These are phyloP conservation scores for Lordiphosa collinella DNA, from an alignment of 1,140 invertebrate genomes.

Conservation along the genomic window DNA sequence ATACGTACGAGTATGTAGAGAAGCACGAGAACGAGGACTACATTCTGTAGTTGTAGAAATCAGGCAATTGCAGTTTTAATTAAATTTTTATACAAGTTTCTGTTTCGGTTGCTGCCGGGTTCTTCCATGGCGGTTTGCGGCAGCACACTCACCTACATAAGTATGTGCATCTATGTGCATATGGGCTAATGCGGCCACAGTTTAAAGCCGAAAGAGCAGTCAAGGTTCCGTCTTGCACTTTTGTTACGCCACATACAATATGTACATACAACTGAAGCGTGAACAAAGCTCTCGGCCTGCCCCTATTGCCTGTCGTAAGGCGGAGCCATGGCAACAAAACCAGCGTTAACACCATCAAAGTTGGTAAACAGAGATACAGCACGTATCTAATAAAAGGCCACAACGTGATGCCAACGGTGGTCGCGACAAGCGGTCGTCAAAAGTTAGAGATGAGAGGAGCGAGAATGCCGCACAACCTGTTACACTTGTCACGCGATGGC, in stretches of 20 bases:
- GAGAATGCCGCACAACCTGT: too few relatives aligned
- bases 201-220: constrained; percentile 21
- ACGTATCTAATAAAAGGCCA: constrained; percentile 77
- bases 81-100: constrained; percentile 52
- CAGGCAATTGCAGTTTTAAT: constrained; percentile 58
- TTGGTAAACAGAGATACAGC: constrained; percentile 76
- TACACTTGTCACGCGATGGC: too few relatives aligned
- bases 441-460: constrained; percentile 23
- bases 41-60: constrained; percentile 21
- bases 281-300: constrained; percentile 17
- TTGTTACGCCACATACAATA: constrained; percentile 24
- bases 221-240: constrained; percentile 24
- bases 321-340: constrained; percentile 35
- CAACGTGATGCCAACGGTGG: constrained; percentile 64
- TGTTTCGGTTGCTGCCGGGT: constrained; percentile 16
- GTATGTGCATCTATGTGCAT: background rate
- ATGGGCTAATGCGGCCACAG: constrained; percentile 2
- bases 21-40: background rate
- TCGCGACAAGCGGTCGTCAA: constrained; percentile 25
- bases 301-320: constrained; percentile 3
- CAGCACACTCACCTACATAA: background rate
- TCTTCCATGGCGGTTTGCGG: background rate
- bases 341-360: constrained; percentile 76
- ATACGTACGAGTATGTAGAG: background rate
- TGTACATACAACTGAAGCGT: constrained; percentile 51